Base-by-base conservation (phyloP, 2,888 invertebrate genomes). In the Hemistola chrysoprasaria region DNA sequence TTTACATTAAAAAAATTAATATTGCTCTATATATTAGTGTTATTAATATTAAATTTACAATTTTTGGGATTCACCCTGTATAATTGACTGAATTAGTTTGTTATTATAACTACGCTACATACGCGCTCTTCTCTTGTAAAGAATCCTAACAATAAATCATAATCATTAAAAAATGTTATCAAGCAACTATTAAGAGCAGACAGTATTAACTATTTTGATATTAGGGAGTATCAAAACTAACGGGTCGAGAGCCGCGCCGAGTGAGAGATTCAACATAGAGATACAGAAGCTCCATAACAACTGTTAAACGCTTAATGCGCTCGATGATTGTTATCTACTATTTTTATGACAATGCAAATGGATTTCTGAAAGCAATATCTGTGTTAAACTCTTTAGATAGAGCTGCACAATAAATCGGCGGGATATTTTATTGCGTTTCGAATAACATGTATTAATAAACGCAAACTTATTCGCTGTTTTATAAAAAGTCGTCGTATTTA, bases 321-420 rank as follows among this genome's bases (percentile, higher is more conserved):
- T 71, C 70, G 62, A 55, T 53, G 86, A 86, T 87, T 70, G 71
- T 72, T 78, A 86, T 84, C 84, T 69, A 50, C 49, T 54, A 67
- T 74, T 80, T 83, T 87, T 84, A 86, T 81, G 69, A 70, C 74
- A 68, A 64, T 60, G 75, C 71, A 78, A 86, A 85, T 84, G 78
- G 78, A 65, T 72, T 78, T 80, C 68, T 81, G 74, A 78, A 81
- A 80, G 78, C 70, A 60, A 74, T 79, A 77, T 77, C 76, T 70
- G 62, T 69, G 72, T 78, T 75, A 71, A 69, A 67, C 60, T 63
- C 59, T 64, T 59, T 59, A 57, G 54, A 62, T 50, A 56, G 52
- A 58, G 56, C 47, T 59, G 52, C 50, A 54, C 56, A 61, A 74
- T 78, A 70, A 71, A 77, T 78, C 72, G 74, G 65, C 38, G 32